Conservation (phyloP, 2,113 vertebrate species). For the Tylochromis polylepis region DNA sequence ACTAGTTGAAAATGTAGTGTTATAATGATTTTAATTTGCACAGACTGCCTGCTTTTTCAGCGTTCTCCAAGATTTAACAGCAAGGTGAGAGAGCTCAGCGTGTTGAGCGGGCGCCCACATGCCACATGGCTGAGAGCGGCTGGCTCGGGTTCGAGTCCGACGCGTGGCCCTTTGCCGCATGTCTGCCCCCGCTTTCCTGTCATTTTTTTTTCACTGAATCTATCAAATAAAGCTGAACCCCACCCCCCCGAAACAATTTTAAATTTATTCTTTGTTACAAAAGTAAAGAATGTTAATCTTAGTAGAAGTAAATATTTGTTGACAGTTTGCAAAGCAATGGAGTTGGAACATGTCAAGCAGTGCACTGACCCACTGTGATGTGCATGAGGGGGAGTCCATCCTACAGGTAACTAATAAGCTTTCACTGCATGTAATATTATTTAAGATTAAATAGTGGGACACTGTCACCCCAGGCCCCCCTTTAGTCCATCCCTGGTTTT, state of each 20-base stretch:
- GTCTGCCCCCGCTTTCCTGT: too few species aligned
- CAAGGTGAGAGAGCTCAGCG: neutral
- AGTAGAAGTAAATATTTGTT: neutral
- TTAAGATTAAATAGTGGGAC: neutral
- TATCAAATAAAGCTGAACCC: too few species aligned
- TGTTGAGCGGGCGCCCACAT: too few species aligned
- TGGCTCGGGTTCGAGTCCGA: too few species aligned
- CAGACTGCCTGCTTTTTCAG: neutral
- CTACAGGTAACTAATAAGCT: neutral
- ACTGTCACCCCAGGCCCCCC: neutral
- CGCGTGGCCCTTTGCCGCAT: too few species aligned
- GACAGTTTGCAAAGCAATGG: neutral
- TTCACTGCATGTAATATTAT: neutral
- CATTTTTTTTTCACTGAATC: too few species aligned
- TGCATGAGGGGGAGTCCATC: neutral
- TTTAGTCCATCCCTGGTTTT: neutral
- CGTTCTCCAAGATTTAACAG: neutral
- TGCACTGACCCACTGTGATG: neutral
- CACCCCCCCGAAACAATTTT: too few species aligned
- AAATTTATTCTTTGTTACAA: neutral
- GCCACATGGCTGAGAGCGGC: too few species aligned
- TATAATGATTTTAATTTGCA: neutral
- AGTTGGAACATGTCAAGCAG: neutral
- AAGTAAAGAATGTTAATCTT: neutral
- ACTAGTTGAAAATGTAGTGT: neutral